Conservation (phyloP, 2,888 invertebrate species). For the Ptychoptera albimana region DNA sequence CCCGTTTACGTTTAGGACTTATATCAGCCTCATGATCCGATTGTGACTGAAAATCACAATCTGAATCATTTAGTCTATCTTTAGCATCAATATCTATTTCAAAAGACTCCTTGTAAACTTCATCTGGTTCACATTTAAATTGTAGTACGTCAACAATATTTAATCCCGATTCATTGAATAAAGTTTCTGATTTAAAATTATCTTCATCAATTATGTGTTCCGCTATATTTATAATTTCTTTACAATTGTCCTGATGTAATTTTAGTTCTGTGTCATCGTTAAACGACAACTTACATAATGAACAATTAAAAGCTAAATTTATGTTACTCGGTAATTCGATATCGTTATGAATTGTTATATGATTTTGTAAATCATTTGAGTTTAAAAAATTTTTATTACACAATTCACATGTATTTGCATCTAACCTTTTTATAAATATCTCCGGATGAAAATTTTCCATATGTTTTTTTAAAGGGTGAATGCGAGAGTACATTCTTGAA, state of each 20-base stretch:
- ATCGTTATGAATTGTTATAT: conserved; percentile 24
- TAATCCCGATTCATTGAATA: background rate
- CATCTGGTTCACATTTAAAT: background rate
- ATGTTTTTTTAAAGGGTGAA: conserved; percentile 32
- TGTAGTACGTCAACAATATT: background rate
- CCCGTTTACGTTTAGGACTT: background rate
- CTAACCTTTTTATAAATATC: background rate
- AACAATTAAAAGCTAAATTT: too few relatives aligned
- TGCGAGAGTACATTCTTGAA: conserved; percentile 28
- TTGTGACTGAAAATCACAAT: too few relatives aligned
- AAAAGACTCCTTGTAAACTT: background rate
- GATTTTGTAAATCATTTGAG: conserved; percentile 27
- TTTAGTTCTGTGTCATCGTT: too few relatives aligned
- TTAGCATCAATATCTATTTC: background rate
- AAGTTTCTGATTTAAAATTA: too few relatives aligned
- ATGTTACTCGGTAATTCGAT: conserved; percentile 12
- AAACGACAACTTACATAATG: background rate
- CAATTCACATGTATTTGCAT: conserved; percentile 17
- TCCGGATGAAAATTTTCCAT: conserved; percentile 16
- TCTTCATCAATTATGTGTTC: too few relatives aligned
- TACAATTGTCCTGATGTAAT: too few relatives aligned
- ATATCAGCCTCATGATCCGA: conserved; percentile 12
- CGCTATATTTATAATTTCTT: conserved; percentile 14
- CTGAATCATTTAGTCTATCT: background rate
- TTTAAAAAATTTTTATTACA: conserved; percentile 28